Evolutionary conservation across 2,888 invertebrate genomes (phyloP), one percentile per base, ranked within the genome.

Genomic region (Cartodere bifasciata): DNA sequence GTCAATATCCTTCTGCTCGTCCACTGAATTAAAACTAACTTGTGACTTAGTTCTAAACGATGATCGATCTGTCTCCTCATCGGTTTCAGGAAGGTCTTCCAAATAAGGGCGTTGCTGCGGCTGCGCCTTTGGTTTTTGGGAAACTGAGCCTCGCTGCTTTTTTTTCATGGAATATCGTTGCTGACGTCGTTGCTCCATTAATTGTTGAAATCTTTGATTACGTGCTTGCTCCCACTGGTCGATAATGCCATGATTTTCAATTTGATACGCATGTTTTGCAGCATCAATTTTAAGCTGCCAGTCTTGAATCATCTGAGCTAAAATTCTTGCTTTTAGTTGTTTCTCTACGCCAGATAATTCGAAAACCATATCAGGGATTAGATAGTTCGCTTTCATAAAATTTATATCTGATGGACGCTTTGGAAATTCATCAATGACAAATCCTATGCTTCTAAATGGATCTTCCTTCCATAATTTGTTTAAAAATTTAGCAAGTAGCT

Each of bases 341-440:
- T 40, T 32, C 12, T 46, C 40, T 6, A 46, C 54, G 16, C 57
- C 55, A 37, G 61, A 56, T 36, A 73, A 46, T 48, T 68, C 63
- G 23, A 75, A 52, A 5, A 75, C 49, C 31, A 72, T 43, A 50
- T 76, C 74, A 1, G 77, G 76, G 29, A 75, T 62, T 17, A 64
- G 60, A 45, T 53, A 64, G 41, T 58, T 53, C 13, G 60, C 45
- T 4, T 60, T 35, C 63, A 74, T 68, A 21, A 64, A 59, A 38
- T 68, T 62, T 3, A 70, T 48, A 49, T 76, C 75, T 28, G 56
- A 53, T 4, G 63, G 50, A 34, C 67, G 51, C 49, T 62, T 68
- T 5, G 77, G 77, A 55, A 70, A 76, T 29, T 70, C 72, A 49
- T 75, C 72, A 21, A 77, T 48, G 22, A 75, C 58, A 47, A 75